A percentile compares a stretch with the other conserved stretches of the same genome.
phyloP scores from a whole-genome alignment of 2,113 vertebrate genomes.

The Cyanoderma ruficeps region DNA sequence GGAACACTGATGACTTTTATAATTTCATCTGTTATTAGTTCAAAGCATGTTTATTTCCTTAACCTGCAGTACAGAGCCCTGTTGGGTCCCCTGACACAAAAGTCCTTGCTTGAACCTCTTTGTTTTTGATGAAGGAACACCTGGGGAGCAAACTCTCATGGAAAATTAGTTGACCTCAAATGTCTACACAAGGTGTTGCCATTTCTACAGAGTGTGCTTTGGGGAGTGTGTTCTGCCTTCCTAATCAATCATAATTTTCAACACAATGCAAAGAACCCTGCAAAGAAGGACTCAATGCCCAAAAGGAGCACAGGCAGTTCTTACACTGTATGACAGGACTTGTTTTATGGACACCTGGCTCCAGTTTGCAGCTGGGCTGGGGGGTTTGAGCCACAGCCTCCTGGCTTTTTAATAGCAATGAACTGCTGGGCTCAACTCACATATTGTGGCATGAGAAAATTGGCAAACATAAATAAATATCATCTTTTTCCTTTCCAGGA shows the following conservation, averaged over 20 bases:
- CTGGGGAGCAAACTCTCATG: background rate
- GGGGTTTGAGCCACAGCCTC: background rate
- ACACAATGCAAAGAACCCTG: rapidly evolving
- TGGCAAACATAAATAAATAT: background rate
- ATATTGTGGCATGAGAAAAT: background rate
- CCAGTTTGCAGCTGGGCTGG: background rate
- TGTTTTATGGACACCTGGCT: background rate
- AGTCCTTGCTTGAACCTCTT: background rate
- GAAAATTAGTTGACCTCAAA: background rate
- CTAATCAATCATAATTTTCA: background rate
- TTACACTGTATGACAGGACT: rapidly evolving
- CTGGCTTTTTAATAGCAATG: rapidly evolving
- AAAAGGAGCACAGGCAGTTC: rapidly evolving
- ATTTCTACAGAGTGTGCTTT: background rate
- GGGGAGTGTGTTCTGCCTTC: background rate
- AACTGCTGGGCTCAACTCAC: background rate
- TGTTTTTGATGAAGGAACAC: background rate
- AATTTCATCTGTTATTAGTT: background rate
- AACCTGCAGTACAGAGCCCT: background rate
- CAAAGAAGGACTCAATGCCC: background rate
- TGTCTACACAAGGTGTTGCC: background rate
- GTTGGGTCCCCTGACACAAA: rapidly evolving
- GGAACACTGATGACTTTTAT: background rate
- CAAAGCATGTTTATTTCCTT: background rate
- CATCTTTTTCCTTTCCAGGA: background rate